A percentile compares a stretch with the other conserved stretches of the same genome.
phyloP scores from a whole-genome alignment of 2,888 invertebrate genomes.

The Andrena minutula region DNA sequence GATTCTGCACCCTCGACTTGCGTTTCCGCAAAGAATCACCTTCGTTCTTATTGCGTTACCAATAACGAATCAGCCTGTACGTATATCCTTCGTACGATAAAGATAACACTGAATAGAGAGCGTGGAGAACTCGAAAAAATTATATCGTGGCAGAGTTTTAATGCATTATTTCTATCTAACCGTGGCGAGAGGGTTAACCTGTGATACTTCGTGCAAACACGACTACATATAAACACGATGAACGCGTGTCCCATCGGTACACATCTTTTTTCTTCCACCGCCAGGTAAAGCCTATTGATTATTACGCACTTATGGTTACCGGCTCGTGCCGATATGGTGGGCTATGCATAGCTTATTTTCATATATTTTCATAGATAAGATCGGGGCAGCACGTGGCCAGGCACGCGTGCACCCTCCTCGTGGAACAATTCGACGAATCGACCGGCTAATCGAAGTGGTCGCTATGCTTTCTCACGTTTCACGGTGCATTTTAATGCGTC shows the following conservation, averaged over 20 bases:
- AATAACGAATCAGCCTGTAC: no score
- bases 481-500: background rate
- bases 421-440: slow-evolving; percentile 52
- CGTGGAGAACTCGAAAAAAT: no score
- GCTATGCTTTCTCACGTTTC: slow-evolving; percentile 30
- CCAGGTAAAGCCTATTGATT: slow-evolving; percentile 24
- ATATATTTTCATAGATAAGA: slow-evolving; percentile 72
- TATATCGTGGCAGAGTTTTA: no score
- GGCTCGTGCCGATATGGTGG: slow-evolving; percentile 52
- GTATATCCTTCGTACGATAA: no score
- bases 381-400: slow-evolving; percentile 62
- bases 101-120: no score
- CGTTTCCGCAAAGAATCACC: no score
- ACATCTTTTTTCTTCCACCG: slow-evolving; percentile 12
- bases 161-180: background rate
- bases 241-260: slow-evolving; percentile 12
- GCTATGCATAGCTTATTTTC: slow-evolving; percentile 60
- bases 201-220: background rate
- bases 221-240: background rate
- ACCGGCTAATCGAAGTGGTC: slow-evolving; percentile 15
- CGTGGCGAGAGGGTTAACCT: background rate
- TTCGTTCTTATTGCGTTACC: no score
- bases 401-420: slow-evolving; percentile 49
- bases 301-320: slow-evolving; percentile 33
- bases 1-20: no score